Evolutionary conservation across 2,888 invertebrate species (phyloP), one percentile per base, ranked within the genome.

Genomic region (Neuroscelio doddi): DNA sequence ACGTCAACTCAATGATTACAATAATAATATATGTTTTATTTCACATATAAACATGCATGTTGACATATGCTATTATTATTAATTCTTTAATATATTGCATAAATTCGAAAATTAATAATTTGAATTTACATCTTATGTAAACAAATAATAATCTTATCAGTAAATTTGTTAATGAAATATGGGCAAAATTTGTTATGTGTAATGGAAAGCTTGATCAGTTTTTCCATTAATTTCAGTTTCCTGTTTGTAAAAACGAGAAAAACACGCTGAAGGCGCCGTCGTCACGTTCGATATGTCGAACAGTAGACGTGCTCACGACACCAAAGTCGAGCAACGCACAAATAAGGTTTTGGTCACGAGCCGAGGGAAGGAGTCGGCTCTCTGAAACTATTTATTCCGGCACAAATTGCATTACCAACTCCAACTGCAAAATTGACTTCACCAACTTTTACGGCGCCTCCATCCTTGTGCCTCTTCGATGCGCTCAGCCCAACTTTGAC

Each of bases 351-450:
- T 52, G 65, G 69, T 55, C 65, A 64, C 57, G 53, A 61, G 64
- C 61, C 51, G 57, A 62, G 65, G 45, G 51, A 61, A 57, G 47
- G 65, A 64, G 57, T 67, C 70, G 68, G 69, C 58, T 63, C 64
- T 72, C 70, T 68, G 71, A 56, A 71, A 76, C 78, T 79, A 77
- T 83, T 82, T 83, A 82, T 83, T 83, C 80, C 80, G 76, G 80
- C 82, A 78, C 81, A 83, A 83, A 83, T 83, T 81, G 83, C 81
- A 83, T 83, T 83, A 83, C 82, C 81, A 83, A 83, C 81, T 83
- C 80, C 76, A 81, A 80, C 82, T 82, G 80, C 82, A 83, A 83
- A 83, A 83, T 83, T 82, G 83, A 83, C 83, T 83, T 82, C 76
- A 75, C 76, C 79, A 83, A 83, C 81, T 83, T 83, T 83, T 81